phyloP scores from a whole-genome alignment of 2,888 invertebrate species.

The Eulithis prunata region DNA sequence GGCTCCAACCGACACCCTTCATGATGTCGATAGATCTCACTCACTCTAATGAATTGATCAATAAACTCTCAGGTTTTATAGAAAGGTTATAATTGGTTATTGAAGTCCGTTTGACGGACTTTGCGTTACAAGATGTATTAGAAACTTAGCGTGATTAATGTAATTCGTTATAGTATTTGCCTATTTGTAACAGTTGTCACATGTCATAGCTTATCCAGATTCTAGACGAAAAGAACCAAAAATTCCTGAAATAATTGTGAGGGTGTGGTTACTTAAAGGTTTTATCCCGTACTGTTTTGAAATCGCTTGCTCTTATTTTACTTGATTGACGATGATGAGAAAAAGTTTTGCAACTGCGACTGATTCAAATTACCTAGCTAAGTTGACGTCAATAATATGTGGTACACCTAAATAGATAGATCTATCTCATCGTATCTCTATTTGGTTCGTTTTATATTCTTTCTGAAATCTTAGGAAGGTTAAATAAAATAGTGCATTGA shows the following conservation, averaged over 20 bases:
- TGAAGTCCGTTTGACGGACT: constrained; percentile 25
- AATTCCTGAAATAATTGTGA: too few relatives aligned
- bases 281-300: too few relatives aligned
- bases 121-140: constrained; percentile 35
- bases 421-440: background rate
- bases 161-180: constrained; percentile 7
- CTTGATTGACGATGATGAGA: too few relatives aligned
- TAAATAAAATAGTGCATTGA: constrained; percentile 3
- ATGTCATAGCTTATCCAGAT: too few relatives aligned
- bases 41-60: constrained; percentile 11
- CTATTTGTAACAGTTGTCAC: constrained; percentile 14
- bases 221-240: too few relatives aligned
- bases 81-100: constrained; percentile 17
- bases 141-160: constrained; percentile 7
- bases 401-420: too few relatives aligned
- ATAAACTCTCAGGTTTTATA: constrained; percentile 24
- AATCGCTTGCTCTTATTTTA: too few relatives aligned
- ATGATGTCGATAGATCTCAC: constrained; percentile 37
- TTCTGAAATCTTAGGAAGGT: background rate
- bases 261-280: too few relatives aligned
- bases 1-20: constrained; percentile 44
- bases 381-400: too few relatives aligned
- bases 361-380: too few relatives aligned
- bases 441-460: background rate
- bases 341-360: too few relatives aligned